These are phyloP conservation scores for Talpa occidentalis DNA, from an alignment of 2,113 vertebrate species.

Conservation along the genomic window DNA sequence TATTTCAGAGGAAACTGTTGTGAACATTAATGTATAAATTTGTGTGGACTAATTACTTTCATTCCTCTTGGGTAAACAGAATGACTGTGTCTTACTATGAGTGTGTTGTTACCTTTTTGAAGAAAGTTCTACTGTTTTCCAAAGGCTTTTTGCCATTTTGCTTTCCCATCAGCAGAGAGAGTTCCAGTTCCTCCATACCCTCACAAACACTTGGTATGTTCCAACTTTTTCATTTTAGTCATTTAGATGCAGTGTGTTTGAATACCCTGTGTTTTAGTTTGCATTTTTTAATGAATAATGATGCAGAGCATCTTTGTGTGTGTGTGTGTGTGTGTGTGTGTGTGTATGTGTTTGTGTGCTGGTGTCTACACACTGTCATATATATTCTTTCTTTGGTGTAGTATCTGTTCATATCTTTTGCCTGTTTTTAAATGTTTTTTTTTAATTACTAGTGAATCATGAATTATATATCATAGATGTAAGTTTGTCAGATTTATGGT, in stretches of 20 bases:
- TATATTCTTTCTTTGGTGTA: not conserved
- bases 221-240: slow-evolving; percentile 19
- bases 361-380: not conserved
- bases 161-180: not conserved
- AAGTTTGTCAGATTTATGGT: slow-evolving; percentile 16
- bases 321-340: no score
- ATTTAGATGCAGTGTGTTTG: not conserved
- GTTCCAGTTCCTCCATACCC: not conserved
- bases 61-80: not conserved
- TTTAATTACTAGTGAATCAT: slow-evolving; percentile 4
- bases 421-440: not conserved
- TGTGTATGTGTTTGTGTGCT: no score
- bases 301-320: not conserved
- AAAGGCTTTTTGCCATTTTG: not conserved
- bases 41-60: not conserved
- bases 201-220: not conserved
- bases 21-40: not conserved
- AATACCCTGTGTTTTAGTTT: slow-evolving; percentile 28
- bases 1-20: not conserved
- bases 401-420: not conserved
- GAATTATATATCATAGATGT: not conserved
- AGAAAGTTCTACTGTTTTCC: slow-evolving; percentile 25
- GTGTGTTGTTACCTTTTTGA: slow-evolving; percentile 34
- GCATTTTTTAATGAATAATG: slow-evolving; percentile 11
- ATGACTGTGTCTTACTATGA: not conserved